A percentile compares a stretch with the other conserved stretches of the same genome.
phyloP scores from a whole-genome alignment of 2,797 vertebrate species.

The Acestrorhynchus altus region DNA sequence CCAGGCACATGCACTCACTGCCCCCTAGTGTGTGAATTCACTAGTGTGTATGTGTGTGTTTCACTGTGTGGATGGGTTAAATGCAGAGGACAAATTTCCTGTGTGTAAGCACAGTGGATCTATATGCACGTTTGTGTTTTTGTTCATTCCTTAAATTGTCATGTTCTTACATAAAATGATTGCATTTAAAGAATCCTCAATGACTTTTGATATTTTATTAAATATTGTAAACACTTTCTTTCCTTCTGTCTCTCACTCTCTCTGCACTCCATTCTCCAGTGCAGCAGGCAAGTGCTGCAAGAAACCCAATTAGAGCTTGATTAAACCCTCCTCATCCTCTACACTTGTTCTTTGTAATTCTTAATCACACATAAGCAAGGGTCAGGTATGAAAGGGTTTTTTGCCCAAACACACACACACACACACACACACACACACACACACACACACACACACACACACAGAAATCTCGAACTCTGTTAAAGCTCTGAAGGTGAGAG shows the following conservation, averaged over 20 bases:
- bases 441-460: background rate
- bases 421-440: background rate
- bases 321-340: background rate
- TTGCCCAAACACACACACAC: background rate
- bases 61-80: too few relatives aligned
- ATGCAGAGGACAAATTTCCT: too few relatives aligned
- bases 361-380: background rate
- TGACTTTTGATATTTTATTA: too few relatives aligned
- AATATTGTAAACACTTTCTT: too few relatives aligned
- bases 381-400: background rate
- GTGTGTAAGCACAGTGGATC: too few relatives aligned
- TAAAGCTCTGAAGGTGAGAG: background rate
- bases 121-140: too few relatives aligned
- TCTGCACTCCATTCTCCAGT: conserved; percentile 4
- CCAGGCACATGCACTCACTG: too few relatives aligned
- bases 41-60: too few relatives aligned
- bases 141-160: too few relatives aligned
- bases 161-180: too few relatives aligned
- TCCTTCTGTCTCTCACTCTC: background rate
- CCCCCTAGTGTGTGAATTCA: too few relatives aligned
- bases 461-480: background rate
- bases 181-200: too few relatives aligned
- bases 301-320: conserved; percentile 67
- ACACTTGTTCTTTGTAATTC: background rate
- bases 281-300: conserved; percentile 37